Evolutionary conservation across 92 coral and sea anemone genomes (phyloP), one percentile per base, ranked within the genome.

Genomic region (Actinernus sp.): DNA sequence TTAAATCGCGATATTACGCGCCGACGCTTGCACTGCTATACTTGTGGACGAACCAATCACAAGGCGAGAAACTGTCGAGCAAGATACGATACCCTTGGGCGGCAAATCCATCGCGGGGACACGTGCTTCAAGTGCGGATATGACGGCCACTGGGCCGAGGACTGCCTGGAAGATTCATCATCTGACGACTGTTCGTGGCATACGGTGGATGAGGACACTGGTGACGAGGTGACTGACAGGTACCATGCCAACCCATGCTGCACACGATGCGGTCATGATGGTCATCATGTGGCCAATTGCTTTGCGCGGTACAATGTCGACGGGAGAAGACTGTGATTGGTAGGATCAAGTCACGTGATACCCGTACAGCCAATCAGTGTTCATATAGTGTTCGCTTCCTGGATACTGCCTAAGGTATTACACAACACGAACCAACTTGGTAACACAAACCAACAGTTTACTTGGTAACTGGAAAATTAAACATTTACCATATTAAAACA

Each of bases 131-230:
- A 14, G 41, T 36, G 41, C 41, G 41, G 41, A 7, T 7, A 36
- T 7, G 41, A 36, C 8, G 41, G 41, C 41, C 41, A 36, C 41
- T 36, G 41, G 41, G 41, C 41, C 41, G 41, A 36, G 41, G 41
- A 36, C 14, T 36, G 41, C 14, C 41, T 36, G 8, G 8, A 36
- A 14, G 7, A 7, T 36, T 36, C 41, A 7, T 7, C 41, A 7
- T 36, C 41, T 7, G 41, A 36, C 7, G 14, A 36, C 41, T n/a
- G n/a, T n/a, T 36, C 41, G 8, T 36, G 41, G 41, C 41, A 36
- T 36, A 36, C 41, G 14, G 41, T 36, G 14, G 41, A 14, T 7
- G 41, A 36, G 14, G 8, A 14, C 14, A 14, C 8, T 7, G 41
- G 14, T 7, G 41, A 7, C 14, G 41, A 14, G 7, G 41, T 36